Base-by-base conservation (phyloP, 2,797 vertebrate species). In the Pseudochirops corinnae region DNA sequence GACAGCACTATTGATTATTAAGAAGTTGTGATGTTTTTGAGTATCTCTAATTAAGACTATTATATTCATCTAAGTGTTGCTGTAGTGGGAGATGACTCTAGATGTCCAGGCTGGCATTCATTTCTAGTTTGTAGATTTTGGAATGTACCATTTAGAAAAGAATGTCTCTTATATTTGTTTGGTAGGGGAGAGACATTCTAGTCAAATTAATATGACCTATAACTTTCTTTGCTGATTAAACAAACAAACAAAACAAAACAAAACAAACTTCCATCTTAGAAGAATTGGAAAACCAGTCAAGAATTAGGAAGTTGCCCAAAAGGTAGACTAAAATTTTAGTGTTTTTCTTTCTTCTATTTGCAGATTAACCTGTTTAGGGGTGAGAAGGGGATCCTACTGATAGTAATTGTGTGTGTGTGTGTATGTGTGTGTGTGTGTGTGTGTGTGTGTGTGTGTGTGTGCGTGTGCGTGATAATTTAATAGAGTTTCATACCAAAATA, bases 101-200 rank as follows among this genome's bases (percentile, higher is more conserved):
- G n/a, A 82, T 39, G 2, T 26, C 5, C 74, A 56, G 91, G 92
- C 94, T 93, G 67, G 92, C 21, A 11, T 87, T 13, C 93, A 21
- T 56, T 90, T 96, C 33, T 92, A 93, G 24, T 94, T 92, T 95
- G 57, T 56, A 74, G 91, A 21, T 91, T 96, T 91, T 56, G 39
- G 39, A 94, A 60, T 9, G 1, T 93, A 92, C 91, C 60, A 93
- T 94, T 95, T 90, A 91, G 62, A 96, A 94, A 94, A 67, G 90
- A 74, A 91, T 96, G 67, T 93, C 56, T 93, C 56, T 10, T 95
- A 56, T 91, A 58, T 46, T 62, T 87, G 13, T 82, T 28, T 94
- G 3, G 13, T 90, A 82, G 31, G 31, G 62, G 93, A 92, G 96
- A 39, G 50, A 53, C 0, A 52, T 12, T 93, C 91, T 95, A 56